Evolutionary conservation across 2,113 vertebrate species (phyloP).

Genomic region (Butorides virescens): DNA sequence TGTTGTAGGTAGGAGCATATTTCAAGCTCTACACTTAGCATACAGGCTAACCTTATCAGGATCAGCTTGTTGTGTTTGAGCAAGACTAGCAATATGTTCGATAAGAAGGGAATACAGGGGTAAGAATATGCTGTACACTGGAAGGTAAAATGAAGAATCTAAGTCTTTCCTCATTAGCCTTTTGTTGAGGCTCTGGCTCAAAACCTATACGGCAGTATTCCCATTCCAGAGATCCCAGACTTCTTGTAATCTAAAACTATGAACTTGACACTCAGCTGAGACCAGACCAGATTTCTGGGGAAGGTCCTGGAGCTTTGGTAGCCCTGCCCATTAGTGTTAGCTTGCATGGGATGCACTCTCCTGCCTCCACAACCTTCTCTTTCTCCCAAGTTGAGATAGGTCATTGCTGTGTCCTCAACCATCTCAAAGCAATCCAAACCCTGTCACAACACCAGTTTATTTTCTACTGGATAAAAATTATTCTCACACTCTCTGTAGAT

Average conservation of each 20-base stretch:
- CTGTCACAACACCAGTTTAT: neutral
- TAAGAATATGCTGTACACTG: neutral
- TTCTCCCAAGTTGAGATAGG: neutral
- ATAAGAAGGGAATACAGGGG: neutral
- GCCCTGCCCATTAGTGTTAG: fast-evolving
- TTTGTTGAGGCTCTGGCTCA: neutral
- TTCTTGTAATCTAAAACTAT: neutral
- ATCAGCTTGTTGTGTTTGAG: neutral
- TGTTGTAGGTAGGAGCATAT: neutral
- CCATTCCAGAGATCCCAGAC: neutral
- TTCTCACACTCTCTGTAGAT: neutral
- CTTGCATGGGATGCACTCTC: neutral
- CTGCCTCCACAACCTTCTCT: neutral
- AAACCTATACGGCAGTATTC: neutral
- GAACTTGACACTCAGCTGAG: neutral
- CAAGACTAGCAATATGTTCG: neutral
- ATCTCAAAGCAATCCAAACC: neutral
- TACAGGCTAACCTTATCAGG: neutral
- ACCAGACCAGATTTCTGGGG: neutral
- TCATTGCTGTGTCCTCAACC: neutral
- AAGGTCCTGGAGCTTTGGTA: neutral
- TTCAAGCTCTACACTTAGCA: neutral
- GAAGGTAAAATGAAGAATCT: neutral
- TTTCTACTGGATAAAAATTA: neutral
- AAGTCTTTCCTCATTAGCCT: neutral